Percentiles rank a stretch among this genome's conserved stretches.
Evolutionary conservation across 2,888 invertebrate genomes (phyloP).

Genomic region (Nemapogon koenigi): DNA sequence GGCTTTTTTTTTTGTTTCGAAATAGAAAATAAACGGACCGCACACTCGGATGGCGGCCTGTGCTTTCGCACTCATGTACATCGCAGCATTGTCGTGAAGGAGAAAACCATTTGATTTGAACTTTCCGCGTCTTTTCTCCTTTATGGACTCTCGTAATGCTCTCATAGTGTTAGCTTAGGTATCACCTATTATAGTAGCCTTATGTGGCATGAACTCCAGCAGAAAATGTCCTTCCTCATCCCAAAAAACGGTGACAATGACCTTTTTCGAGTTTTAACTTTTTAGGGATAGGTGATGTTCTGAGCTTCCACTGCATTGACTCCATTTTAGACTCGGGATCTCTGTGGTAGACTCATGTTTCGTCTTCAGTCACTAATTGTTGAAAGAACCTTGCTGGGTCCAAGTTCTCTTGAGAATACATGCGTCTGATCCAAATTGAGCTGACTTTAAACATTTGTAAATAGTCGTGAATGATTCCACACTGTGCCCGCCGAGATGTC

Average conservation of each 20-base stretch:
- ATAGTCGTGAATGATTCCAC: too few species aligned
- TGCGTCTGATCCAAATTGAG: too few species aligned
- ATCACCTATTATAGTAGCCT: background rate
- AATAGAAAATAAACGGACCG: too few species aligned
- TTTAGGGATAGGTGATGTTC: conserved; percentile 1
- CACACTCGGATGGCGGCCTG: conserved; percentile 18
- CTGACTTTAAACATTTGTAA: too few species aligned
- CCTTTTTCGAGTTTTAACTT: conserved; percentile 8
- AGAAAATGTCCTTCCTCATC: conserved; percentile 11
- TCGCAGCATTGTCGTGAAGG: conserved; percentile 17
- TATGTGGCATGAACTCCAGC: conserved; percentile 11
- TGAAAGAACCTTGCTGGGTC: too few species aligned
- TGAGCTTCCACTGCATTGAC: background rate
- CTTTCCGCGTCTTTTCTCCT: background rate
- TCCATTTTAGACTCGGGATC: conserved; percentile 4
- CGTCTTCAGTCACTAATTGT: too few species aligned
- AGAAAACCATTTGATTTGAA: conserved; percentile 4
- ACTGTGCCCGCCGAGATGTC: too few species aligned
- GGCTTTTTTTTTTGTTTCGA: too few species aligned
- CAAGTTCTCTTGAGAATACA: too few species aligned
- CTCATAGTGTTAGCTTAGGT: background rate
- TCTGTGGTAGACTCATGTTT: conserved; percentile 1
- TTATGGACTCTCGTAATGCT: background rate
- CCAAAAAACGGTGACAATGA: conserved; percentile 17
- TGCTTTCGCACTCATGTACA: conserved; percentile 17